Base-by-base conservation (phyloP, 2,113 vertebrate species). In the Oenanthe oenanthe region DNA sequence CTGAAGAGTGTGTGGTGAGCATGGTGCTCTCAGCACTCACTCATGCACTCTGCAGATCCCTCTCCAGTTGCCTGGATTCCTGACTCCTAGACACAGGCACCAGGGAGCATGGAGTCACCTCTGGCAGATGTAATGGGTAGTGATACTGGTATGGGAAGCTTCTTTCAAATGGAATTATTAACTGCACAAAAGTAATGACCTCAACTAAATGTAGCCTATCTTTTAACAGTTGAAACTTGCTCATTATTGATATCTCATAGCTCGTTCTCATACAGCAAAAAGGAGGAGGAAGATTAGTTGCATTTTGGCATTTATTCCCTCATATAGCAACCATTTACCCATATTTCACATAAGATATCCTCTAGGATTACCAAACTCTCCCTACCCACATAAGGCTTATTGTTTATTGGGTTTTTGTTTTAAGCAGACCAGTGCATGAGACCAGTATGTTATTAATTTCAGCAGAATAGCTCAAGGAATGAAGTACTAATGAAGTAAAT, bases 401-500 rank as follows among this genome's bases (percentile, higher is more conserved):
- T 73, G 8, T 58, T 45, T 38, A 15, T 32, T 22, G 36, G 4
- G 4, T 5, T 36, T 65, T 16, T 74, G 65, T 62, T 54, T 83
- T 17, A 53, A 85, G 38, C 43, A 54, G 34, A 51, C 12, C 24
- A 36, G 34, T 43, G 43, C 76, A 80, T 29, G 42, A 84, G 38
- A 70, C 28, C 20, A 60, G 13, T 51, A 70, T 1, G 1, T 66
- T 32, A 71, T 72, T 72, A 58, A 76, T 66, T 82, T 89, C 56
- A 89, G 21, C 12, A 29, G 63, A 77, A 18, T 47, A 67, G 6
- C 2, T 85, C 87, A 87, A 85, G 54, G 31, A 84, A 75, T 73
- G 25, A 87, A 61, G 26, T 54, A 71, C 75, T 85, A 85, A 88
- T 93, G 86, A 96, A 85, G n/a, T 50, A 75, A 89, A 94, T 31